phyloP scores from a whole-genome alignment of 2,888 invertebrate genomes.

The Brachyptera putata region DNA sequence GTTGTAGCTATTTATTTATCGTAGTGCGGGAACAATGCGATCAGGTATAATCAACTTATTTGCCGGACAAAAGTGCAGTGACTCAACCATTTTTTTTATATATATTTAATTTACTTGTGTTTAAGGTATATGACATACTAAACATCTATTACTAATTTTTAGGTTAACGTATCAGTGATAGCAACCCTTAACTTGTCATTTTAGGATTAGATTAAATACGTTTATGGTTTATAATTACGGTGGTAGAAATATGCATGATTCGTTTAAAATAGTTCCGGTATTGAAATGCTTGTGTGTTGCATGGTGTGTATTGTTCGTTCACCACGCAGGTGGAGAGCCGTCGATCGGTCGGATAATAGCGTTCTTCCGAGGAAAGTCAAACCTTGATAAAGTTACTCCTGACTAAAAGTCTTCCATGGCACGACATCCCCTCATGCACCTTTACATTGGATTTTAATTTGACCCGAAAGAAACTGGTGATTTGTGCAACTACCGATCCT shows the following conservation, averaged over 20 bases:
- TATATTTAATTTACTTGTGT: not conserved
- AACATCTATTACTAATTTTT: not conserved
- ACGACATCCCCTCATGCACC: too few species aligned
- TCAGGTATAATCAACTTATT: not conserved
- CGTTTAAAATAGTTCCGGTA: conserved; percentile 11
- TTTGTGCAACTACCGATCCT: too few species aligned
- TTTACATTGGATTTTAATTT: too few species aligned
- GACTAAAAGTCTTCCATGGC: not conserved
- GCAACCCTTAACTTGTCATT: conserved; percentile 1
- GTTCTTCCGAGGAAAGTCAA: conserved; percentile 2
- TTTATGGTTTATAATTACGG: not conserved
- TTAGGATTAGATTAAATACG: not conserved
- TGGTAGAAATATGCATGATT: not conserved
- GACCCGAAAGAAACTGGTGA: too few species aligned
- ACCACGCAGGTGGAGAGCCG: conserved; percentile 22
- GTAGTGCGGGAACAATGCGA: conserved; percentile 16
- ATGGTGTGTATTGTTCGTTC: conserved; percentile 23
- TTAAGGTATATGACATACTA: not conserved
- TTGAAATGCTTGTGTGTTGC: not conserved
- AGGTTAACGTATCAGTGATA: conserved; percentile 8
- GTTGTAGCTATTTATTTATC: conserved; percentile 9
- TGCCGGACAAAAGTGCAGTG: conserved; percentile 19
- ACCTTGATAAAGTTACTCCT: not conserved
- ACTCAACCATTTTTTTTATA: conserved; percentile 12
- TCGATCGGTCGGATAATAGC: conserved; percentile 6